These are phyloP conservation scores for Leptocoma aspasia DNA, from an alignment of 2,113 vertebrate species.

Conservation along the genomic window DNA sequence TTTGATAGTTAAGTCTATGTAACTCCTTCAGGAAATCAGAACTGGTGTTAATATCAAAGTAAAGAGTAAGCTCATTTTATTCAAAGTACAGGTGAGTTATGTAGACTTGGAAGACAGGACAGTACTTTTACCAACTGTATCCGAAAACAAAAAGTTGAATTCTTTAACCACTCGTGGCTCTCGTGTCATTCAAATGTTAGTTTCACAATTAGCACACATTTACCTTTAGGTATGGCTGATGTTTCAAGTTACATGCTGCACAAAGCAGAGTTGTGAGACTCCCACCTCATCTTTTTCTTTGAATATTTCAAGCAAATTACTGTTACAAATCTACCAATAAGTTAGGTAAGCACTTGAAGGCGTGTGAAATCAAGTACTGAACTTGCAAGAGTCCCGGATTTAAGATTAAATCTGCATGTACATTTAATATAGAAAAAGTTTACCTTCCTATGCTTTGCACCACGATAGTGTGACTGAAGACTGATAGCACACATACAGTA, in stretches of 20 bases:
- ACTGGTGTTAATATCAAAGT: neutral
- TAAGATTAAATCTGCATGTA: neutral
- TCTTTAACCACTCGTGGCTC: neutral
- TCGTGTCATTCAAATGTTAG: accelerated
- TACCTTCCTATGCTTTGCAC: slow-evolving; percentile 61
- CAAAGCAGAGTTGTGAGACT: neutral
- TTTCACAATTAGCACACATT: neutral
- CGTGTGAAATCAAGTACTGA: neutral
- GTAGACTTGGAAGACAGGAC: neutral
- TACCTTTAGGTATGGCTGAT: neutral
- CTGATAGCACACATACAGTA: slow-evolving; percentile 26
- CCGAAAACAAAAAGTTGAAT: neutral
- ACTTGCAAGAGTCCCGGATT: neutral
- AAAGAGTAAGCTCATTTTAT: neutral
- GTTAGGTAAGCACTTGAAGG: neutral
- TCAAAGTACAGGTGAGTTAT: neutral
- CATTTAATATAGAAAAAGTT: neutral
- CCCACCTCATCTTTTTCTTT: neutral
- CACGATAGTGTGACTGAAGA: slow-evolving; percentile 54
- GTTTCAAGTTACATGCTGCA: neutral
- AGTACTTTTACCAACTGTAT: neutral
- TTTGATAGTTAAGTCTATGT: neutral
- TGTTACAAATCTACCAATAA: neutral
- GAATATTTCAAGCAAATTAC: neutral
- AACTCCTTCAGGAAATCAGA: neutral